Percentiles rank a stretch among this genome's conserved stretches.
These are phyloP conservation scores for Hyaena hyaena DNA, from an alignment of 2,113 vertebrate species.

Conservation along the genomic window DNA sequence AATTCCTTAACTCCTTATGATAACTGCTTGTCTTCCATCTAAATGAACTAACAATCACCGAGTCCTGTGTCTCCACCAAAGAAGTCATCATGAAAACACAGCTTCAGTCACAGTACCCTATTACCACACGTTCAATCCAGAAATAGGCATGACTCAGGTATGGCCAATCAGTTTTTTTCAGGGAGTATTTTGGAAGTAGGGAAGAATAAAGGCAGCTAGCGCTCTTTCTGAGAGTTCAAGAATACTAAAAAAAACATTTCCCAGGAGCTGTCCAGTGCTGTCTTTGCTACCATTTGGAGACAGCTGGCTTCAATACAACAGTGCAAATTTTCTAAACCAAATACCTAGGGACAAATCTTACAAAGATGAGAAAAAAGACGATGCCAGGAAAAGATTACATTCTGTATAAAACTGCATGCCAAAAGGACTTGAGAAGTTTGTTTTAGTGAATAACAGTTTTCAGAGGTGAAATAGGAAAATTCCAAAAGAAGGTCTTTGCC, in stretches of 20 bases:
- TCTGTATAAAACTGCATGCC: neutral
- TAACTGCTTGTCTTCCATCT: neutral
- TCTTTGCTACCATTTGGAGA: constrained; percentile 19
- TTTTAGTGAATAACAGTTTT: constrained; percentile 1
- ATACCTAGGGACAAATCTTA: constrained; percentile 16
- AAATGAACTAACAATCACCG: neutral
- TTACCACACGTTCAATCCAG: neutral
- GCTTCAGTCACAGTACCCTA: neutral
- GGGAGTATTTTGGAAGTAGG: neutral
- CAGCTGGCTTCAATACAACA: neutral
- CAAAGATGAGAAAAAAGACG: neutral
- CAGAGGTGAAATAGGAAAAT: neutral
- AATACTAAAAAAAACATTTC: neutral
- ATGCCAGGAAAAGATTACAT: neutral
- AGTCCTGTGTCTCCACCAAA: neutral
- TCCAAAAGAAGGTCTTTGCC: neutral
- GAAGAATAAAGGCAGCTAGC: neutral
- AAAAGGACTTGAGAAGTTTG: constrained; percentile 20
- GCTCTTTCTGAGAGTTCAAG: neutral
- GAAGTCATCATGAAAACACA: neutral
- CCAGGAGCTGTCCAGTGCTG: neutral
- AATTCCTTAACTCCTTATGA: neutral
- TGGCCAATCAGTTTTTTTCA: neutral
- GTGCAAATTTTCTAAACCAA: neutral
- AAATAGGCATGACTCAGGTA: neutral